Evolutionary conservation across 1,140 invertebrate species (phyloP), one percentile per base, ranked within the genome.

Genomic region (Heliconius melpomene): DNA sequence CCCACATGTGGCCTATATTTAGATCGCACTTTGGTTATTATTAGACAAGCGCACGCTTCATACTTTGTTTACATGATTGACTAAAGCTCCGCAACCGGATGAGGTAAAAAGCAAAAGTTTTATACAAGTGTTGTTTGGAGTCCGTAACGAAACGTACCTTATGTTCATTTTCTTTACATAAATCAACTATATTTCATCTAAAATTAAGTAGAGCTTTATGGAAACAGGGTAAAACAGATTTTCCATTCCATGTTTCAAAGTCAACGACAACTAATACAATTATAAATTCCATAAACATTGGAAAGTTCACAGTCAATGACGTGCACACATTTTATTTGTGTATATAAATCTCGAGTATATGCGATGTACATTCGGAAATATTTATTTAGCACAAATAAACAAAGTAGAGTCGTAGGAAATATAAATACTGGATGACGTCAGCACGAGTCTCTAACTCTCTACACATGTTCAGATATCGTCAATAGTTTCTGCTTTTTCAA

Each of bases 1-100:
- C 84, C 82, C 79, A 83, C 11, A 74, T 77, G 81, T 75, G 20
- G 40, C 74, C 38, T 87, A 87, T 84, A 88, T 85, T 84, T 85
- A 82, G 82, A 79, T 75, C 78, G 78, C 23, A 73, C 40, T 52
- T 52, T 52, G 74, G 50, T 50, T 86, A 88, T 85, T 81, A 81
- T 85, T 82, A 82, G 84, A 79, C 29, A 83, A 84, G 85, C 86
- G 85, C 84, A 86, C 80, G 86, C 78, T 74, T 23, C 60, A 16
- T 66, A n/a, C 85, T 84, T 72, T 26, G 46, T 60, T 78, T 78
- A 57, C 70, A 29, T 74, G 72, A 77, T 74, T 60, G 23, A 72
- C 73, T 72, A 26, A 32, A 36, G 3, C 54, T 60, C 18, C n/a
- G 8, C 9, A 60, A 60, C n/a, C 9, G 3, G 8, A 2, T 60